Conservation (phyloP, 2,113 vertebrate genomes). For the Romanogobio albipinnatus region DNA sequence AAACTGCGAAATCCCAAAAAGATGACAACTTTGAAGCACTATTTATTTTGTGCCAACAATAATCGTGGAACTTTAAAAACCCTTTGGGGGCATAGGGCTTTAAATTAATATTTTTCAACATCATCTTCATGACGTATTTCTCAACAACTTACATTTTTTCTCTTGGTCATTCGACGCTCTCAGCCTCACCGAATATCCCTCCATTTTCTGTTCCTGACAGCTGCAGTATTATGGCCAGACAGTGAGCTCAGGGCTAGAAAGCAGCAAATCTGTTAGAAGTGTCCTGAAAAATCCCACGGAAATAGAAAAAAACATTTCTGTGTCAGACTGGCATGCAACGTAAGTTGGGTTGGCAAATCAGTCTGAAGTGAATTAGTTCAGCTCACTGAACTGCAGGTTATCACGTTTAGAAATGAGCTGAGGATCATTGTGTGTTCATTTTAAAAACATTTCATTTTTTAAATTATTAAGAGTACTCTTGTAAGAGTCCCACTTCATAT, state of each 20-base stretch:
- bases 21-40: too few species aligned
- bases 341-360: not conserved
- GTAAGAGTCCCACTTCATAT: not conserved
- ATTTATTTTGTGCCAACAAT: too few species aligned
- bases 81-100: not conserved
- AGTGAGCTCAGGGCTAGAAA: not conserved
- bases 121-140: not conserved
- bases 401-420: not conserved
- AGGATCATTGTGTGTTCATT: not conserved
- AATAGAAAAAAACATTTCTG: conserved; percentile 9
- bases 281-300: conserved; percentile 18
- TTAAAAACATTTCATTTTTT: not conserved
- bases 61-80: not conserved
- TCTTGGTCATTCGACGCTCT: not conserved
- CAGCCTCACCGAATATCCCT: not conserved
- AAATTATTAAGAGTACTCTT: not conserved
- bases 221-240: conserved; percentile 12
- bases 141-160: not conserved
- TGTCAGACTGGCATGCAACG: not conserved
- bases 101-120: too few species aligned
- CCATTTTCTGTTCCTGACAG: not conserved
- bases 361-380: not conserved
- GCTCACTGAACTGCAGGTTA: not conserved
- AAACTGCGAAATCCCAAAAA: too few species aligned
- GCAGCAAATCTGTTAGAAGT: conserved; percentile 19